These are phyloP conservation scores for Diplosoma virens DNA, from an alignment of 23 tunicate genomes.

Conservation along the genomic window DNA sequence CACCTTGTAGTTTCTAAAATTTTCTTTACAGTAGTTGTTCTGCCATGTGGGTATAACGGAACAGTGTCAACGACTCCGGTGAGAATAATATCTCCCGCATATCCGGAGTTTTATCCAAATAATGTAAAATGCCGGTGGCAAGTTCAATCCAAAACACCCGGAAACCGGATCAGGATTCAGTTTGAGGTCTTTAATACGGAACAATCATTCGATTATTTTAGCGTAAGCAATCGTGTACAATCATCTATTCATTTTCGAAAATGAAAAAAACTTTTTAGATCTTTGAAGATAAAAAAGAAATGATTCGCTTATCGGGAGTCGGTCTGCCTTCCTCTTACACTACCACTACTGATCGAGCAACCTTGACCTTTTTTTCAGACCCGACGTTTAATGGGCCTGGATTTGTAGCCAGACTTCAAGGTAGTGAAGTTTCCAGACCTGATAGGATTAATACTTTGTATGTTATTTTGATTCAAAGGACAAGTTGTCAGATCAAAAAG, in stretches of 20 bases:
- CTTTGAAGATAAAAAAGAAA: background rate
- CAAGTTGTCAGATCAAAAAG: too few relatives aligned
- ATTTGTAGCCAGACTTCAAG: background rate
- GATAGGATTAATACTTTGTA: too few relatives aligned
- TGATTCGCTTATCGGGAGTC: background rate
- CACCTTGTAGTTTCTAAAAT: too few relatives aligned
- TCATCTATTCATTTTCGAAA: background rate
- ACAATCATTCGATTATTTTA: background rate
- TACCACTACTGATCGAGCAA: background rate
- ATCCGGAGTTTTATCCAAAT: background rate
- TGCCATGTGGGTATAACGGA: constrained; percentile 14
- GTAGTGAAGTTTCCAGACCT: too few relatives aligned
- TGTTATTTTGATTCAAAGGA: too few relatives aligned
- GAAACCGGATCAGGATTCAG: background rate
- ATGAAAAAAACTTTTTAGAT: background rate
- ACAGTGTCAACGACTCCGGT: background rate
- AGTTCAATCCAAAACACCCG: background rate
- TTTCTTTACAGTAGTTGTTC: too few relatives aligned
- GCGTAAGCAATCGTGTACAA: background rate
- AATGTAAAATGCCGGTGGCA: background rate
- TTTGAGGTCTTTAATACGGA: background rate
- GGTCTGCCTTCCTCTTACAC: background rate
- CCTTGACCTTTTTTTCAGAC: background rate
- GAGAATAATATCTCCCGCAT: background rate
- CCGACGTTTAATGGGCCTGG: background rate